Percentiles rank a stretch among this genome's conserved stretches.
Evolutionary conservation across 2,113 vertebrate genomes (phyloP).

Genomic region (Rhinoptilus africanus): DNA sequence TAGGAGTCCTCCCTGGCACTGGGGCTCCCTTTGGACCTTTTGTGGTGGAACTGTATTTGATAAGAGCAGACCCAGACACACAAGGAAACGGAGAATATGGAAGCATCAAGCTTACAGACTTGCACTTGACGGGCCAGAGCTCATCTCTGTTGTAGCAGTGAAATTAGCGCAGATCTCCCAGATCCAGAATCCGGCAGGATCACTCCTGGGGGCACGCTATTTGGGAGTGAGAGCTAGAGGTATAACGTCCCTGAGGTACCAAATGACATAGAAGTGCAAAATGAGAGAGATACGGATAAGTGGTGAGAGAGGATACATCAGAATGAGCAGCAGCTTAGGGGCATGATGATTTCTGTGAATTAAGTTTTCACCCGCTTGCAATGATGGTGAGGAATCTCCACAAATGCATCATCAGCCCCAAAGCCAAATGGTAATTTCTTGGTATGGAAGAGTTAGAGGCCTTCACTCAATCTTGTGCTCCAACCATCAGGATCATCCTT

Average conservation of each 20-base stretch:
- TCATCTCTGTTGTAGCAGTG: background rate
- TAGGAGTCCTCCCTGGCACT: background rate
- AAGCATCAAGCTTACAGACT: background rate
- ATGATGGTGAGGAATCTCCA: background rate
- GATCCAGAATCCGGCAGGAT: background rate
- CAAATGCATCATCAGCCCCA: background rate
- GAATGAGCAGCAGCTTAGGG: background rate
- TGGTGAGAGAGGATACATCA: background rate
- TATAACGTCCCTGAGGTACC: background rate
- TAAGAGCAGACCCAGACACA: background rate
- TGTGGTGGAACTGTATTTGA: background rate
- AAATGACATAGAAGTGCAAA: background rate
- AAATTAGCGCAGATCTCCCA: background rate
- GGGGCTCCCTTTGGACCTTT: background rate
- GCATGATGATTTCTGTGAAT: background rate
- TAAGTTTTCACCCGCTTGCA: background rate
- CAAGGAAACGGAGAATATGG: background rate
- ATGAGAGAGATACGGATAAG: background rate
- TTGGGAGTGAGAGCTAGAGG: background rate
- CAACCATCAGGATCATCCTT: background rate
- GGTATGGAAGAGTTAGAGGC: background rate
- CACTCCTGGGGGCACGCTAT: rapidly evolving
- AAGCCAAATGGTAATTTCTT: background rate
- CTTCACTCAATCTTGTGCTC: background rate
- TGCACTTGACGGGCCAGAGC: background rate